These are phyloP conservation scores for Ormia ochracea DNA, from an alignment of 2,888 invertebrate species.

Conservation along the genomic window DNA sequence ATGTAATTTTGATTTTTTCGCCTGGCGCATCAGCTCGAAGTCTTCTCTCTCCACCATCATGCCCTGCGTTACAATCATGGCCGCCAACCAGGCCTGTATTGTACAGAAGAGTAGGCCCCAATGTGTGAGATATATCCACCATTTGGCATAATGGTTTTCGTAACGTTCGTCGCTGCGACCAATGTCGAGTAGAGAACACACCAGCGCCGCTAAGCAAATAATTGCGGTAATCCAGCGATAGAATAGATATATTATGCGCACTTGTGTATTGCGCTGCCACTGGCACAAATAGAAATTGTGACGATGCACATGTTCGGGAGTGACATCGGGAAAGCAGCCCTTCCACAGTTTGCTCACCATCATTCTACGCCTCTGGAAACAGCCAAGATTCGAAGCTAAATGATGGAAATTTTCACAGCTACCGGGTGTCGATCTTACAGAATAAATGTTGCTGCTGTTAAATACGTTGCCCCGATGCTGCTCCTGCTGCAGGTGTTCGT, in stretches of 20 bases:
- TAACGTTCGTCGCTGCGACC: slow-evolving; percentile 77
- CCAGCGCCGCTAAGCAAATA: slow-evolving; percentile 76
- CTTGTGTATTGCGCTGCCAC: slow-evolving; percentile 77
- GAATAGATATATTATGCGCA: slow-evolving; percentile 77
- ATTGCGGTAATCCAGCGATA: slow-evolving; percentile 77
- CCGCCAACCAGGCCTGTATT: slow-evolving; percentile 76
- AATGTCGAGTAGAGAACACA: slow-evolving; percentile 76
- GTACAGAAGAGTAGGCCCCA: slow-evolving; percentile 77
- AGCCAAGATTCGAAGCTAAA: slow-evolving; percentile 70
- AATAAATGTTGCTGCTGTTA: slow-evolving; percentile 64
- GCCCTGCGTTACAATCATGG: slow-evolving; percentile 77
- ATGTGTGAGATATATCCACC: slow-evolving; percentile 77
- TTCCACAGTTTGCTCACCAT: slow-evolving; percentile 78
- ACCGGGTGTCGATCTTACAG: slow-evolving; percentile 65
- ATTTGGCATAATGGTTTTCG: slow-evolving; percentile 77
- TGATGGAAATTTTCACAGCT: slow-evolving; percentile 74
- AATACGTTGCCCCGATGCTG: slow-evolving; percentile 51
- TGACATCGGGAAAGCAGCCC: slow-evolving; percentile 76
- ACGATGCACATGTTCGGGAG: slow-evolving; percentile 76
- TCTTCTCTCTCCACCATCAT: slow-evolving; percentile 78
- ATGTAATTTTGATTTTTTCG: slow-evolving; percentile 76
- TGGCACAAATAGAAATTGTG: slow-evolving; percentile 77
- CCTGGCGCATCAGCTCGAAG: slow-evolving; percentile 76
- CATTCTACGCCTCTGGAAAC: slow-evolving; percentile 74
- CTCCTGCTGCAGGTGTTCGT: slow-evolving; percentile 44